phyloP scores from a whole-genome alignment of 2,888 invertebrate genomes.

The Cheilosia scutellata region DNA sequence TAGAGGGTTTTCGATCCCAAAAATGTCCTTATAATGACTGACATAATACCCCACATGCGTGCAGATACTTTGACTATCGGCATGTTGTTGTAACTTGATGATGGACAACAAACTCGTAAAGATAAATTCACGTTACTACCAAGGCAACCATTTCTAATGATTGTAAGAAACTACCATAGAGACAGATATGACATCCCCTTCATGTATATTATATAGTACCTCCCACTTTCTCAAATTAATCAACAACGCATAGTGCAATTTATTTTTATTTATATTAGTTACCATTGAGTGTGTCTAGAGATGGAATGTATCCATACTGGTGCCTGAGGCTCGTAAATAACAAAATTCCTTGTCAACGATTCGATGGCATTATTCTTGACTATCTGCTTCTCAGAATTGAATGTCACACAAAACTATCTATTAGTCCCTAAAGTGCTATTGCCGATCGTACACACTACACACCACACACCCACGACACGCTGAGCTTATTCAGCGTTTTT shows the following conservation, averaged over 20 bases:
- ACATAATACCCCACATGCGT: too few species aligned
- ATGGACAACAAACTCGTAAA: not conserved
- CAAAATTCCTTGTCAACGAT: not conserved
- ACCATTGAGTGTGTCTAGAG: not conserved
- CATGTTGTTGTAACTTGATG: not conserved
- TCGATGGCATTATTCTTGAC: slow-evolving; percentile 12
- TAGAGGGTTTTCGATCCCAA: too few species aligned
- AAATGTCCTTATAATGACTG: too few species aligned
- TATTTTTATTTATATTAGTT: slow-evolving; percentile 40
- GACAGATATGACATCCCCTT: not conserved
- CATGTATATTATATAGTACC: not conserved
- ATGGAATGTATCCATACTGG: not conserved
- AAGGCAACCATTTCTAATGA: too few species aligned
- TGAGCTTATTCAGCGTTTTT: slow-evolving; percentile 40
- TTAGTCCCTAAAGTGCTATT: slow-evolving; percentile 59
- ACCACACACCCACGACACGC: slow-evolving; percentile 1
- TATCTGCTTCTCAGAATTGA: slow-evolving; percentile 35
- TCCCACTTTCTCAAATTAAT: slow-evolving; percentile 28
- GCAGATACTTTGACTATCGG: too few species aligned
- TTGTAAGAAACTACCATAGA: too few species aligned
- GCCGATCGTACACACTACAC: slow-evolving; percentile 23
- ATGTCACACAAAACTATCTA: slow-evolving; percentile 48
- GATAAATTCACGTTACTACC: not conserved
- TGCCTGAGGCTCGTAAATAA: slow-evolving; percentile 8
- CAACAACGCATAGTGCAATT: slow-evolving; percentile 33